Percentiles rank a stretch among this genome's conserved stretches.
These are phyloP conservation scores for Cherax destructor DNA, from an alignment of 1,140 invertebrate genomes.

Conservation along the genomic window DNA sequence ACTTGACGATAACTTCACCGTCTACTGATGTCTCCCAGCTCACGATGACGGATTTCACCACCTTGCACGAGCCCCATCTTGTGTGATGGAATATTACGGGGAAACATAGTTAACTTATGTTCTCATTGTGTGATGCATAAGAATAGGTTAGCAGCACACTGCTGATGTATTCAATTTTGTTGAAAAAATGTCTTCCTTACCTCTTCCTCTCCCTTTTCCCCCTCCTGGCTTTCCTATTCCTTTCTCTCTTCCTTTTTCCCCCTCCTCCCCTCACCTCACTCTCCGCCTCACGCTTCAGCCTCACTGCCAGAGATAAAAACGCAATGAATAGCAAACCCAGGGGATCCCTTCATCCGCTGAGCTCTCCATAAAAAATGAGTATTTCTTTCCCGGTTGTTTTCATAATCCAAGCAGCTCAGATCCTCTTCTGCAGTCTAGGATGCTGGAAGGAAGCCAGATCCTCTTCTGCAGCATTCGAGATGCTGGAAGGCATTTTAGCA, in stretches of 20 bases:
- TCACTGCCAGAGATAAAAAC: slow-evolving; percentile 60
- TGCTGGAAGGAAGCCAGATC: too few species aligned
- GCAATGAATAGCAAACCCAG: slow-evolving; percentile 53
- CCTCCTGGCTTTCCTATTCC: not conserved
- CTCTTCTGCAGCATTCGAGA: not conserved
- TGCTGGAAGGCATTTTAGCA: not conserved
- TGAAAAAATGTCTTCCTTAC: too few species aligned
- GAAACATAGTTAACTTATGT: too few species aligned
- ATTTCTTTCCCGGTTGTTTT: slow-evolving; percentile 33
- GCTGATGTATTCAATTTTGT: too few species aligned
- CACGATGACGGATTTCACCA: too few species aligned
- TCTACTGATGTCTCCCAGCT: too few species aligned
- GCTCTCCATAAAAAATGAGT: slow-evolving; percentile 51
- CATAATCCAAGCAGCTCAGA: slow-evolving; percentile 50
- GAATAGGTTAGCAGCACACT: too few species aligned
- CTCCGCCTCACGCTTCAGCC: not conserved
- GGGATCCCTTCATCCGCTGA: slow-evolving; percentile 44
- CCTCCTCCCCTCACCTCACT: not conserved
- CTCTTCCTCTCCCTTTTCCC: too few species aligned
- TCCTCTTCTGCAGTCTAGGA: not conserved
- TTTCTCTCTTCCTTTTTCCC: not conserved
- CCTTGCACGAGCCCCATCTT: too few species aligned
- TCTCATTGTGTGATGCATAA: too few species aligned
- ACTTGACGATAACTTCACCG: too few species aligned
- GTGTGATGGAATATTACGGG: too few species aligned